These are phyloP conservation scores for Perithous albicinctus DNA, from an alignment of 2,888 invertebrate genomes.

Conservation along the genomic window DNA sequence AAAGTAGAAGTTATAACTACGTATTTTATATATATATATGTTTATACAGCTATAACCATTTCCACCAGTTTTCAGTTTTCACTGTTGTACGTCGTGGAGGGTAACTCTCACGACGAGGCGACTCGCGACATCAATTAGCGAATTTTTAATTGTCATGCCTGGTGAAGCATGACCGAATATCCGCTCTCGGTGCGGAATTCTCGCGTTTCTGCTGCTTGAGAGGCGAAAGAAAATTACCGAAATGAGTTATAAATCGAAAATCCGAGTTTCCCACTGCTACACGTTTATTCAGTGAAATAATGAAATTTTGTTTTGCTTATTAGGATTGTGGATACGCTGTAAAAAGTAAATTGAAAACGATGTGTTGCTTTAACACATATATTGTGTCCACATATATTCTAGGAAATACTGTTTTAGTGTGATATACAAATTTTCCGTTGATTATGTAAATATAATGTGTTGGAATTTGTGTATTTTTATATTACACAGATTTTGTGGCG, in stretches of 20 bases:
- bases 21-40: constrained; percentile 6
- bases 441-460: too few species aligned
- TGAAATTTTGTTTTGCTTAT: background rate
- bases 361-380: too few species aligned
- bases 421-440: too few species aligned
- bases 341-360: too few species aligned
- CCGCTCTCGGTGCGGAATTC: background rate
- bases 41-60: constrained; percentile 24
- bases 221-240: background rate
- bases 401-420: too few species aligned
- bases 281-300: background rate
- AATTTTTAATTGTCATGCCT: constrained; percentile 41
- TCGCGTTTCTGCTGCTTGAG: background rate
- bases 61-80: constrained; percentile 19
- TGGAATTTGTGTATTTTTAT: too few species aligned
- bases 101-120: background rate
- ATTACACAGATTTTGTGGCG: too few species aligned
- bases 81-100: background rate
- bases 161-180: constrained; percentile 3
- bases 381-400: too few species aligned
- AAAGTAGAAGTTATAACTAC: constrained; percentile 52
- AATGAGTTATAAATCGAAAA: background rate
- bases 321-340: background rate
- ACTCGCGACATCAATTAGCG: constrained; percentile 45
- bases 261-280: background rate